Evolutionary conservation across 2,888 invertebrate genomes (phyloP).

Genomic region (Euphydryas editha): DNA sequence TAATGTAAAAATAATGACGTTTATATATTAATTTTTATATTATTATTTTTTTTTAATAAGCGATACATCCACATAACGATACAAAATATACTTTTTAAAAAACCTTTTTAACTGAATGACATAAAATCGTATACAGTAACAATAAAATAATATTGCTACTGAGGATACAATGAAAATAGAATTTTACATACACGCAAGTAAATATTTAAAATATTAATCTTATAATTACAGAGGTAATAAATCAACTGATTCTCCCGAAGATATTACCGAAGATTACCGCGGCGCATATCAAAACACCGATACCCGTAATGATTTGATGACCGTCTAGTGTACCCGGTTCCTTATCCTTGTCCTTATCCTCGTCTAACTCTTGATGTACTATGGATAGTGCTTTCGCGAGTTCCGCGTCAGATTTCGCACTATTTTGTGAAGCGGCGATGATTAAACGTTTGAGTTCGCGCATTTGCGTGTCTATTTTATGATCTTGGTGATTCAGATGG

Average conservation of each 20-base stretch:
- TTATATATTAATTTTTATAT: too few species aligned
- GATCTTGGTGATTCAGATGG: constrained; percentile 69
- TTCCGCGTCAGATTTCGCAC: constrained; percentile 71
- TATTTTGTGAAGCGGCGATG: constrained; percentile 63
- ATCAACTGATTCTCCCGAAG: constrained; percentile 70
- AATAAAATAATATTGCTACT: not conserved
- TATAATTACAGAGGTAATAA: constrained; percentile 34
- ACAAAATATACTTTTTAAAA: not conserved
- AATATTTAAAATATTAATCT: constrained; percentile 9
- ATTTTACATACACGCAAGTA: not conserved
- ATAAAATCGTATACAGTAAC: not conserved
- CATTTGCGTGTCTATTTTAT: constrained; percentile 62
- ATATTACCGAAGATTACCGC: constrained; percentile 69
- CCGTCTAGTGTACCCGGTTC: constrained; percentile 55
- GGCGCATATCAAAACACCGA: constrained; percentile 65
- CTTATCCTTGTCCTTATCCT: constrained; percentile 56
- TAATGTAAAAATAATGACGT: not conserved
- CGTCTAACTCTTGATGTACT: constrained; percentile 73
- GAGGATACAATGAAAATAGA: constrained; percentile 1
- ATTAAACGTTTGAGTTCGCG: constrained; percentile 67
- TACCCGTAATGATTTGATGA: constrained; percentile 66
- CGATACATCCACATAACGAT: not conserved
- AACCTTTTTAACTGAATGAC: not conserved
- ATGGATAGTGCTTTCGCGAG: constrained; percentile 66
- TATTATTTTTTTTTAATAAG: not conserved